phyloP scores from a whole-genome alignment of 2,888 invertebrate species.

The Ceramica pisi region DNA sequence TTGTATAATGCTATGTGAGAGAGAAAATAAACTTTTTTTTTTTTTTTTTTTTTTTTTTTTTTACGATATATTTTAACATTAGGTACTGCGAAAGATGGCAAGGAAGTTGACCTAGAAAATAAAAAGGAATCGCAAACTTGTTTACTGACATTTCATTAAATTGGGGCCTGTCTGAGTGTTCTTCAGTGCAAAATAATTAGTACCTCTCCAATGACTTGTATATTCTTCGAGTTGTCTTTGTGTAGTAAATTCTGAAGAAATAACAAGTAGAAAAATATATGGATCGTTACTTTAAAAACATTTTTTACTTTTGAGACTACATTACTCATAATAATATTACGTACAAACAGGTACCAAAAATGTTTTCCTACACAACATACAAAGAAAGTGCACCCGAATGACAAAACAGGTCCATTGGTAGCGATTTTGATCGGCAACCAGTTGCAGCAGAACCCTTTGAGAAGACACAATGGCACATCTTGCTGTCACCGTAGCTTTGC shows the following conservation, averaged over 20 bases:
- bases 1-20: too few relatives aligned
- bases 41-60: too few relatives aligned
- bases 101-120: slow-evolving; percentile 20
- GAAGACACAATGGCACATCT: slow-evolving; percentile 16
- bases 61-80: not conserved
- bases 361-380: too few relatives aligned
- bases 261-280: too few relatives aligned
- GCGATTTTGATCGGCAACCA: not conserved
- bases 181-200: too few relatives aligned
- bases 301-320: too few relatives aligned
- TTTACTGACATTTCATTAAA: slow-evolving; percentile 13
- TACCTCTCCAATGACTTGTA: not conserved
- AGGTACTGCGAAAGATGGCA: not conserved
- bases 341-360: too few relatives aligned
- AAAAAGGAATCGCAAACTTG: slow-evolving; percentile 16
- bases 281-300: too few relatives aligned
- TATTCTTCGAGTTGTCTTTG: not conserved
- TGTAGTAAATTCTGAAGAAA: too few relatives aligned
- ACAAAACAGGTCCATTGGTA: not conserved
- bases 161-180: slow-evolving; percentile 7
- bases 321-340: too few relatives aligned
- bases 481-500: not conserved
- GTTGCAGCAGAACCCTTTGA: slow-evolving; percentile 2
- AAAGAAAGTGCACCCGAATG: slow-evolving; percentile 22
- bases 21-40: too few relatives aligned